Evolutionary conservation across 1,140 invertebrate genomes (phyloP), one percentile per base, ranked within the genome.

Genomic region (Pseudomyrmex gracilis): DNA sequence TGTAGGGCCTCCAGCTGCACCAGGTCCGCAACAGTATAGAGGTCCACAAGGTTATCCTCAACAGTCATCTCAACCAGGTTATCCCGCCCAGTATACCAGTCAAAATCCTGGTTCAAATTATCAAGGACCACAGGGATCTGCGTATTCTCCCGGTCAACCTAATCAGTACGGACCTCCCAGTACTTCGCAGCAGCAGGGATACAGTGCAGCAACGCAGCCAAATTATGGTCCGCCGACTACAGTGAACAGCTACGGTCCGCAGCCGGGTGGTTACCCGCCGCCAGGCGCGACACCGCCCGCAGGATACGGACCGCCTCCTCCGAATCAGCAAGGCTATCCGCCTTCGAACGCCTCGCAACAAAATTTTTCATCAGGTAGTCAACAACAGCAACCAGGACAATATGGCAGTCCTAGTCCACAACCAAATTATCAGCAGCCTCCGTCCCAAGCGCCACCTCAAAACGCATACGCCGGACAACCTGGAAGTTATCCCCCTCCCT

Each of bases 31-130:
- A 58, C 93, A 94, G 82, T 95, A 94, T 34, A 94, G 95, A 83
- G 90, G 90, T 71, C 95, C 94, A n/a, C 95, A 95, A 89, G 94
- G 94, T 10, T 96, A 96, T 85, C 95, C 95, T 47, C 95, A 95
- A 85, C 94, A 95, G 83, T 92, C 94, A 45, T 93, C 94, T 82
- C 95, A 95, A 64, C 95, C 95, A 90, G 94, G 94, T 73, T 95
- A 95, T 83, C 94, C 94, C 64, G 90, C 93, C 68, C 92, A 93
- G 61, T 95, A 95, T 77, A 90, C 93, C 15, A 94, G 92, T 86
- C 94, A 94, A 85, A 95, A 94, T 92, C 94, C 93, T 45, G 87
- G 90, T 0, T 89, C 90, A 17, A 94, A 93, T 84, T 94, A 94
- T 84, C 93, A 93, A 89, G 91, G 93, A 64, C 94, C 94, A n/a